Evolutionary conservation across 2,113 vertebrate genomes (phyloP), one percentile per base, ranked within the genome.

Genomic region (Eclectus roratus): DNA sequence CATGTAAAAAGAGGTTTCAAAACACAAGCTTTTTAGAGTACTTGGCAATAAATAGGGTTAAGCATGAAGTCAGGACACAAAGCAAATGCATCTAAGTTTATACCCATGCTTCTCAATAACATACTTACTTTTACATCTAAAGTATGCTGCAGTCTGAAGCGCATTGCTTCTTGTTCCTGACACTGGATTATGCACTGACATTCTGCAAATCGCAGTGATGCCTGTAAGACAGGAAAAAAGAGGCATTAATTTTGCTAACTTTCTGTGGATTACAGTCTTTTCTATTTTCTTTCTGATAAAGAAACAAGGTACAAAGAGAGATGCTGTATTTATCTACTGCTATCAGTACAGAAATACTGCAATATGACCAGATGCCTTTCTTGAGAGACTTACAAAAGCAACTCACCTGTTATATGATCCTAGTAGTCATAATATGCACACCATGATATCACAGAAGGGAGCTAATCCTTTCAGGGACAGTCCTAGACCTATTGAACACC

Each of bases 111-210:
- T 37, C 29, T 71, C 55, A 41, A n/a, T 11, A 49, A 35, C 8
- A 15, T 20, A 31, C 96, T 87, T 97, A 98, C 98, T 98, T 98
- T 99, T 19, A 98, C 78, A 90, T 98, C 98, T 91, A 99, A 93
- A 39, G 98, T 95, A 49, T 98, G 99, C 25, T 98, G 98, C 70
- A 99, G 98, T 80, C 98, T 98, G 53, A 98, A 96, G 37, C 94
- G 96, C 85, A 98, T 96, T 7, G 97, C 97, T 49, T 99, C 98
- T 93, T 99, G 98, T 11, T 99, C 98, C 88, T 98, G 98, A 63
- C 96, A 97, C 88, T 99, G 99, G 94, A 99, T 98, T 82, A 98
- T 97, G 83, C 98, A 97, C 93, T 98, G 99, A 92, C 98, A 98
- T 94, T 98, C 98, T 72, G 98, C 97, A 96, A 99, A 98, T 84